Percentiles rank a stretch among this genome's conserved stretches.
These are phyloP conservation scores for Tetragonula clypearis DNA, from an alignment of 1,140 invertebrate species.

Conservation along the genomic window DNA sequence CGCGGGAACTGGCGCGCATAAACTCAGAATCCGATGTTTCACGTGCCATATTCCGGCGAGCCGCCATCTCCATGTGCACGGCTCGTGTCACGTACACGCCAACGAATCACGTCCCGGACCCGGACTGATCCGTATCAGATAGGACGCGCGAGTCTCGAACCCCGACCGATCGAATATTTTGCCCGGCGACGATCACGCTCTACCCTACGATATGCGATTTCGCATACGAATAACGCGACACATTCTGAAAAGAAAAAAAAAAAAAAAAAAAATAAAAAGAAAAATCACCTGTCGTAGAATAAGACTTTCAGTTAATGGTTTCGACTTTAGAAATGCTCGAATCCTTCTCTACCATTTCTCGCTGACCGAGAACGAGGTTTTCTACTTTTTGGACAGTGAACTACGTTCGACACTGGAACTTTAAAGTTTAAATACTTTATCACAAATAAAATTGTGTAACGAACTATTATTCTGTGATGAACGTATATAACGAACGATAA, in stretches of 20 bases:
- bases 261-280: not conserved
- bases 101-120: conserved; percentile 44
- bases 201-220: conserved; percentile 30
- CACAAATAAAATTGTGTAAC: too few relatives aligned
- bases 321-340: not conserved
- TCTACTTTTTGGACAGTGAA: fast-evolving
- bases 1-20: conserved; percentile 70
- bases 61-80: conserved; percentile 47
- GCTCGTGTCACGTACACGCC: conserved; percentile 38
- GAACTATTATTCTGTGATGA: too few relatives aligned
- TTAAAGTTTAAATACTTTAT: too few relatives aligned
- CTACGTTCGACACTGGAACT: too few relatives aligned
- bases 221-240: conserved; percentile 38
- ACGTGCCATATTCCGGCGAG: conserved; percentile 62
- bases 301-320: too few relatives aligned
- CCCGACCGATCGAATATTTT: conserved; percentile 50
- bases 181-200: conserved; percentile 50
- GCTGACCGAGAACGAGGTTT: too few relatives aligned
- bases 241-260: conserved; percentile 19
- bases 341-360: not conserved
- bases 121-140: conserved; percentile 54
- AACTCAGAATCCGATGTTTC: conserved; percentile 78
- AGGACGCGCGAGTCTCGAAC: conserved; percentile 53
- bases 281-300: conserved; percentile 6
- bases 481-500: too few relatives aligned